Evolutionary conservation across 2,888 invertebrate species (phyloP), one percentile per base, ranked within the genome.

Genomic region (Acanthococcus lagerstroemiae): DNA sequence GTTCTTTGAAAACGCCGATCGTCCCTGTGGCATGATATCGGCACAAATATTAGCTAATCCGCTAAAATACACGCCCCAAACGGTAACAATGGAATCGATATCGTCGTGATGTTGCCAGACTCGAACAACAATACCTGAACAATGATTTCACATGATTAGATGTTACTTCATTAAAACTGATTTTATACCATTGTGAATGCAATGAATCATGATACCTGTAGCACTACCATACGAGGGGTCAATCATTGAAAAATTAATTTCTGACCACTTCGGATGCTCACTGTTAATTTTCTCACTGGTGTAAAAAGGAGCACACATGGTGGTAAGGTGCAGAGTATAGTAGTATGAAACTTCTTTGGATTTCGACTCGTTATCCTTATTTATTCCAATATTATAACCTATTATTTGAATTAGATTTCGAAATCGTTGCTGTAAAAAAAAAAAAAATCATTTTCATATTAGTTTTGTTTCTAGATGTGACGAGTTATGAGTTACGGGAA

Each of bases 51-150:
- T 88, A 61, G 87, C 80, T 15, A 95, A 79, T 0, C 93, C 93
- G 67, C 87, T 87, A 72, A 95, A 86, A 73, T 90, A 86, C 4
- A 95, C 83, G 1, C 87, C 87, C 90, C 91, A 93, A 2, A 88
- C 85, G 72, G 89, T 83, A 15, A 74, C 61, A 9, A 71, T 70
- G 22, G 68, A 68, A 56, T 74, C 73, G 22, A 58, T 68, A n/a
- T 70, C 67, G 22, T 69, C 68, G n/a, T 67, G 67, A 60, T 73
- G 72, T 25, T 70, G 70, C 80, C 81, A 81, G 61, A 81, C 74
- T 67, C 81, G 73, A 60, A 82, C 74, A 12, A 80, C 78, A 67
- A 81, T 70, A 68, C 75, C 77, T 76, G 70, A 1, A 19, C 21
- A 63, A 19, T 22, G 30, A 3, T 3, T 24, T 37, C 30, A 25